Base-by-base conservation (phyloP, 2,888 invertebrate species). In the Rhingia rostrata region DNA sequence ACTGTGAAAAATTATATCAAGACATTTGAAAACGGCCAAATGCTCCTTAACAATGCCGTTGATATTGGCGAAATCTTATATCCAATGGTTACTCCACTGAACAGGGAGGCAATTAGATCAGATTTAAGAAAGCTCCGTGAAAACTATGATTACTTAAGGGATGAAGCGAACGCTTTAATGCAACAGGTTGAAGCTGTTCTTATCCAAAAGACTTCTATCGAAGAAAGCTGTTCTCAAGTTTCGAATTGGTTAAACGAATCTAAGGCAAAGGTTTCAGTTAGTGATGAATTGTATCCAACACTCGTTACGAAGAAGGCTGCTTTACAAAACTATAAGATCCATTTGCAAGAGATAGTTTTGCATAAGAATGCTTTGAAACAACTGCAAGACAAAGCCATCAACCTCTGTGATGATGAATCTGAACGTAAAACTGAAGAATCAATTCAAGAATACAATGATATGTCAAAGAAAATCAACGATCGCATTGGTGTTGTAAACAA, bases 191-290 rank as follows among this genome's bases (percentile, higher is more conserved):
- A 98, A 92, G 96, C 95, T 0, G 95, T 96, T 45, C 94, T 98
- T 83, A 95, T 97, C 90, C 97, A 98, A 88, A 94, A 98, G 91
- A 96, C 97, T 4, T 97, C 97, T 0, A 97, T 98, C 90, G 98
- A 98, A 90, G 98, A 98, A 88, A 97, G 97, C 85, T 96, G 96
- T 87, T 95, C 95, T 56, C 97, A 97, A 93, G 95, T 98, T 6
- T 95, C 95, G 87, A 94, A 95, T 89, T 98, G 98, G 96, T 93
- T 98, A 35, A 93, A 93, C 70, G 97, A 97, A 87, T 94, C 94
- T 0, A 95, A 96, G 89, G 93, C 94, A 60, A 95, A 95, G 89
- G 92, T 97, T 41, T 94, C 95, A 1, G 94, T 94, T 45, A 94
- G 94, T 63, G 93, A 94, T 66, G 94, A 95, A 86, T 91, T 96